phyloP scores from a whole-genome alignment of 2,113 vertebrate species.

The Zosterops japonicus region DNA sequence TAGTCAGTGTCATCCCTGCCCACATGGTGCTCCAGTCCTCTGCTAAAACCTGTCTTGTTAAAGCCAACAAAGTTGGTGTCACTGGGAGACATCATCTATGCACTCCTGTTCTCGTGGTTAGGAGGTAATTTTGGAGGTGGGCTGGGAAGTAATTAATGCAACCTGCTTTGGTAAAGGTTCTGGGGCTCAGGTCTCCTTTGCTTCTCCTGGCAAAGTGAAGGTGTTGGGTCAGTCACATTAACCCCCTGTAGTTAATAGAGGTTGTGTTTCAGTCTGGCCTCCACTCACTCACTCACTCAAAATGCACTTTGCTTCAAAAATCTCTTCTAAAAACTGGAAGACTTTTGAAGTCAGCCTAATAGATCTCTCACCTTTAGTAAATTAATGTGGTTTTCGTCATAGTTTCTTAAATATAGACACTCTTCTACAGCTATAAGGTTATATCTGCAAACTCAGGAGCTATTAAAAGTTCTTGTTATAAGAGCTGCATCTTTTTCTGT shows the following conservation, averaged over 20 bases:
- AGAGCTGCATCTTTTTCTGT: not conserved
- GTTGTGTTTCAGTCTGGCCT: not conserved
- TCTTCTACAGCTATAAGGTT: not conserved
- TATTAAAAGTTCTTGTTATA: not conserved
- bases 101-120: not conserved
- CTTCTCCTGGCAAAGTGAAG: not conserved
- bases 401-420: not conserved
- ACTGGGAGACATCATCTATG: not conserved
- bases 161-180: not conserved
- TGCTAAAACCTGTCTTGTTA: not conserved
- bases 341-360: not conserved
- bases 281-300: not conserved
- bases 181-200: rapidly evolving
- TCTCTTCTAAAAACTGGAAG: not conserved
- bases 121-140: not conserved
- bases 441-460: not conserved
- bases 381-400: not conserved
- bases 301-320: not conserved
- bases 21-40: not conserved
- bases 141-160: not conserved
- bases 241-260: not conserved
- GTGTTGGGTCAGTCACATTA: not conserved
- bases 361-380: not conserved
- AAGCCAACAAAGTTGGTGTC: not conserved
- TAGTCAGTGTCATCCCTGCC: not conserved